These are phyloP conservation scores for Turnix velox DNA, from an alignment of 2,113 vertebrate genomes.

Conservation along the genomic window DNA sequence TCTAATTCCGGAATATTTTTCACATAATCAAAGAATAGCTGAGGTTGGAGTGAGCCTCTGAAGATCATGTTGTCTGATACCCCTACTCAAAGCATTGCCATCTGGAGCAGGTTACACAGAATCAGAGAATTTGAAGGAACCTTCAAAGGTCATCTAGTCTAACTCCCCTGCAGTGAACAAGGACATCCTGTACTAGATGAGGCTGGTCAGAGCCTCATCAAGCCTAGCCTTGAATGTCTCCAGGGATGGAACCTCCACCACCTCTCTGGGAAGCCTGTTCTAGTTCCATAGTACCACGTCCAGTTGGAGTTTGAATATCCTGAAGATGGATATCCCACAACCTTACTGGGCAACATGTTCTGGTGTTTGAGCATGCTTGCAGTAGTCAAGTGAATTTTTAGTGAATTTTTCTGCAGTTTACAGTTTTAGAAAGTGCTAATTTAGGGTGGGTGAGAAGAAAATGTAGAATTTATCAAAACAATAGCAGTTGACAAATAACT, in stretches of 20 bases:
- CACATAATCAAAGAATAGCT: background rate
- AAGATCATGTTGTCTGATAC: background rate
- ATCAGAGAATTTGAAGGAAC: too few relatives aligned
- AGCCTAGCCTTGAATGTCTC: too few relatives aligned
- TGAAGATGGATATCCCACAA: accelerated
- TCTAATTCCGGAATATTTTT: background rate
- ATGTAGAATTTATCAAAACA: background rate
- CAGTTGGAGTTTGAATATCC: background rate
- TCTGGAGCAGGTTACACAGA: background rate
- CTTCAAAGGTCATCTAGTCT: too few relatives aligned
- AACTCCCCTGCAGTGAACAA: too few relatives aligned
- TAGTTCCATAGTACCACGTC: too few relatives aligned
- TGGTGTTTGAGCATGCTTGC: background rate
- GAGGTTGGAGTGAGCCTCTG: background rate
- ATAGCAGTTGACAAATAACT: background rate
- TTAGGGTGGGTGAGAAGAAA: background rate
- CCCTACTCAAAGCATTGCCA: background rate
- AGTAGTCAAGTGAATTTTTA: background rate
- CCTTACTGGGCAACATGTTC: background rate
- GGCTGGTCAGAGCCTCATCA: too few relatives aligned
- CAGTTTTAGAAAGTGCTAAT: background rate
- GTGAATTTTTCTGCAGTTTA: background rate
- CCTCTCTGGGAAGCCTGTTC: too few relatives aligned
- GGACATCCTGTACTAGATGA: too few relatives aligned
- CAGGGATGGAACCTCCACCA: too few relatives aligned